phyloP scores from a whole-genome alignment of 2,888 invertebrate species.

The Zele albiditarsus region DNA sequence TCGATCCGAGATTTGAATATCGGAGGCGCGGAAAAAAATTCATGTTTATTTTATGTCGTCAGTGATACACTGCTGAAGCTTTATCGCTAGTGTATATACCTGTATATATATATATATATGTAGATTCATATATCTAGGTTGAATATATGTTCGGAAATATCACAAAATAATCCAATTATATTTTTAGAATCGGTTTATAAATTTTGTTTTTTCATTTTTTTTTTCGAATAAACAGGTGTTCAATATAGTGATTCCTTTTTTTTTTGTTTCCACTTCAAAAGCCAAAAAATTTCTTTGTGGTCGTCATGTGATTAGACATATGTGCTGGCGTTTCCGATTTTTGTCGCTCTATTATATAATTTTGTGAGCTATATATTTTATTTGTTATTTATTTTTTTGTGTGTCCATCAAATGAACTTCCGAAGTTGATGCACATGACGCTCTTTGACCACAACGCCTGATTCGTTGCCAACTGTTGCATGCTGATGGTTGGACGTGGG shows the following conservation, averaged over 20 bases:
- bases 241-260: constrained; percentile 16
- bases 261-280: background rate
- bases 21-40: constrained; percentile 61
- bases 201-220: background rate
- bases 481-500: background rate
- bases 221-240: constrained; percentile 32
- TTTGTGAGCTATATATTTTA: constrained; percentile 1
- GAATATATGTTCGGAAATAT: background rate
- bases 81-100: constrained; percentile 23
- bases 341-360: constrained; percentile 31
- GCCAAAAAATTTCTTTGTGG: constrained; percentile 34
- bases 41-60: constrained; percentile 69
- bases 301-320: constrained; percentile 41
- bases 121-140: background rate
- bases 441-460: constrained; percentile 60
- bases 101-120: constrained; percentile 1
- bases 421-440: constrained; percentile 62
- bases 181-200: background rate
- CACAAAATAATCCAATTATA: background rate
- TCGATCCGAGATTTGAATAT: constrained; percentile 72
- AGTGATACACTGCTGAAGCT: constrained; percentile 32
- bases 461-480: constrained; percentile 60
- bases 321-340: constrained; percentile 34
- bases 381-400: constrained; percentile 20
- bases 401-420: constrained; percentile 46